Evolutionary conservation across 2,888 invertebrate genomes (phyloP), one percentile per base, ranked within the genome.

Genomic region (Pandemis corylana): DNA sequence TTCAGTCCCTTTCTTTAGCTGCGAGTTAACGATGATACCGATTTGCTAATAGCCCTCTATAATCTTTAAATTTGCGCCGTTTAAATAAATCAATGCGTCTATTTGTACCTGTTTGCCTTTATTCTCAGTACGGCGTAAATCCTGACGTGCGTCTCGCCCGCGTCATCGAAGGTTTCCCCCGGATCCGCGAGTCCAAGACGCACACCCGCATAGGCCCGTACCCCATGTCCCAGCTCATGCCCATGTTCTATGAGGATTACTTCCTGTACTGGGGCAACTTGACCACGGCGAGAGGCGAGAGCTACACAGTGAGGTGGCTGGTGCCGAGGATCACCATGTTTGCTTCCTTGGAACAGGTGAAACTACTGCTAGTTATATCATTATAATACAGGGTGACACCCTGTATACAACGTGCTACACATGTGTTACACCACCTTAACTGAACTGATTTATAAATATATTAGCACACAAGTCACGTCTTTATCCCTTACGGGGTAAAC

Each of bases 181-280:
- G 91, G 13, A 90, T 96, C 15, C 89, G 85, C 77, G 89, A 94
- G 72, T 92, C 96, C 0, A 88, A 95, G 49, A 94, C 93, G 0
- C 87, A 91, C 0, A 92, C 92, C 0, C 92, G 95, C 13, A 85
- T 96, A 15, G 89, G 92, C 0, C 95, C 95, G 0, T 87, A 90
- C 20, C 94, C 95, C 0, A 85, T 96, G 81, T 89, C 89, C 2
- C 87, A 86, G 1, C 87, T 96, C 0, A 73, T 96, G 7, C 94
- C 92, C 3, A 91, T 95, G 84, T 96, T 97, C 81, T 84, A 81
- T 10, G 90, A 94, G 77, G 96, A 96, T 84, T 97, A 96, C 83
- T 96, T 96, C 78, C 78, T 96, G 1, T 97, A 96, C 80, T 96
- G 96, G 95, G 96, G 96, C 1, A 91, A 90, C 13, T 84, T 96